Base-by-base conservation (phyloP, 2,888 invertebrate species). In the Sphaerophoria rueppellii region DNA sequence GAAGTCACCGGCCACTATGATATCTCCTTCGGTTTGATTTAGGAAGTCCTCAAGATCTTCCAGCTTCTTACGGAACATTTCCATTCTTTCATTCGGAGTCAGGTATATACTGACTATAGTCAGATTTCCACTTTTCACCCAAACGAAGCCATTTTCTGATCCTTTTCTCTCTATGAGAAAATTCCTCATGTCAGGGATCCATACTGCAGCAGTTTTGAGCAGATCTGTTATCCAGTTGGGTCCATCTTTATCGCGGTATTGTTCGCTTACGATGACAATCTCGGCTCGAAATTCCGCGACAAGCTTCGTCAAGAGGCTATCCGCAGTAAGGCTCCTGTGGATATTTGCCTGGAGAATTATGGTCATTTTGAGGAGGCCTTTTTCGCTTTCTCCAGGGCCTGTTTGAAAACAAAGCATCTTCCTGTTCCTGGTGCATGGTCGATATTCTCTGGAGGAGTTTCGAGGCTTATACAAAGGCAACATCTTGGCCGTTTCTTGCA, bases 241-340 rank as follows among this genome's bases (percentile, higher is more conserved):
- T 40, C 40, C 40, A 9, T 40, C 40, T 9, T 40, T 40, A 40
- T 40, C 40, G 40, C 40, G 40, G 48, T n/a, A 48, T 48, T 48
- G 14, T 48, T 48, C 14, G 48, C 48, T 48, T n/a, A 48, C 14
- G 48, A 48, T n/a, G 5, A 52, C 16, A 50, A 50, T 50, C 4
- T 50, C 16, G 9, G 7, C 50, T 16, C 1, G 50, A 16, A 50
- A 34, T 55, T 55, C 55, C 4, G 34, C 0, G 11, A 55, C n/a
- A 55, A 55, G 12, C 12, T 55, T 55, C n/a, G 55, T 34, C 55
- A 55, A 34, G n/a, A 55, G 34, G 34, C 12, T 57, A 7, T 57
- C 35, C 4, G 55, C 34, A 4, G 55, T 57, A 35, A 35, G 55
- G 6, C 55, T 57, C 6, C 55, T 57, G 34, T 57, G 55, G 34